Evolutionary conservation across 1,140 invertebrate species (phyloP).

Genomic region (Lepidostoma basale): DNA sequence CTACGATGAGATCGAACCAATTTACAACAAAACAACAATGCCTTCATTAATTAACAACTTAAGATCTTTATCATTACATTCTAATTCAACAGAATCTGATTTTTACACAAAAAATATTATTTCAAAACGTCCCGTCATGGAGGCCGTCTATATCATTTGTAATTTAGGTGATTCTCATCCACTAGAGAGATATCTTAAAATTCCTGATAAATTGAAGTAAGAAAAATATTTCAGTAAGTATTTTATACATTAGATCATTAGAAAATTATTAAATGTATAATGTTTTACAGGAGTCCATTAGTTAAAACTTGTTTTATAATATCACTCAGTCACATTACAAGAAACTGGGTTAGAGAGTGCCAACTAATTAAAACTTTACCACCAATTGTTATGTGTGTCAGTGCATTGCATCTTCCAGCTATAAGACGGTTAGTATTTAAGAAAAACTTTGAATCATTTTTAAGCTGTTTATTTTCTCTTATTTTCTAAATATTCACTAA

Average conservation of each 20-base stretch:
- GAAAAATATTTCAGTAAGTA: too few species aligned
- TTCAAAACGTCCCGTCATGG: conserved; percentile 52
- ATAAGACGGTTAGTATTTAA: too few species aligned
- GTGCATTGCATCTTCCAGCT: background rate
- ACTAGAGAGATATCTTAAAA: conserved; percentile 57
- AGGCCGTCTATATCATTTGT: conserved; percentile 65
- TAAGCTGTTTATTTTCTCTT: too few species aligned
- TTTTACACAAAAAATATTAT: conserved; percentile 38
- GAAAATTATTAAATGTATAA: too few species aligned
- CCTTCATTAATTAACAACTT: background rate
- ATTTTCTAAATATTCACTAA: too few species aligned
- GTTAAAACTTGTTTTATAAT: conserved; percentile 11
- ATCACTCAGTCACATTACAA: background rate
- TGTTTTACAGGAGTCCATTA: background rate
- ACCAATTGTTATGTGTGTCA: background rate
- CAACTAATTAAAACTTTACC: background rate
- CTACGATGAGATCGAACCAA: conserved; percentile 32
- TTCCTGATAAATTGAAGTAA: conserved; percentile 46
- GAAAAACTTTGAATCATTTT: too few species aligned
- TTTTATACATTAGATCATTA: too few species aligned
- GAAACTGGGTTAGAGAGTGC: conserved; percentile 15
- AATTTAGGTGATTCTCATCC: conserved; percentile 63
- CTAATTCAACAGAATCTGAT: background rate
- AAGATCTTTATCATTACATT: background rate
- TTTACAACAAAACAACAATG: too few species aligned